A percentile compares a stretch with the other conserved stretches of the same genome.
Evolutionary conservation across 92 coral and sea anemone species (phyloP).

Genomic region (Galaxea fascicularis): DNA sequence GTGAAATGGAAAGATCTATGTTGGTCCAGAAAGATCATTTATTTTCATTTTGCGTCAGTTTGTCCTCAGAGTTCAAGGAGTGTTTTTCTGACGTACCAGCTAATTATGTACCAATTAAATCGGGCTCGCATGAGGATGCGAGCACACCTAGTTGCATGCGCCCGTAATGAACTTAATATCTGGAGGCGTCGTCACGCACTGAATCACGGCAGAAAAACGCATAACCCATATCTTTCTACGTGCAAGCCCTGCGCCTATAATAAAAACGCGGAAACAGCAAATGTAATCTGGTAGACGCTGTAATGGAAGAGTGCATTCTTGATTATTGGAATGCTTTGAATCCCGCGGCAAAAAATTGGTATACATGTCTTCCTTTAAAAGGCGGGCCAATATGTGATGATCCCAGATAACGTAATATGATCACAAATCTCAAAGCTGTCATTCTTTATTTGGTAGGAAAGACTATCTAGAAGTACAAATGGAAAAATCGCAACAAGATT

Average conservation of each 20-base stretch:
- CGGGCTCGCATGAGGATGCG: not conserved
- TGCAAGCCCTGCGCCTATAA: not conserved
- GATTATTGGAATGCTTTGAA: not conserved
- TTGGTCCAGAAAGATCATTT: not conserved
- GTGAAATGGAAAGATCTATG: not conserved
- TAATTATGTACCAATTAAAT: not conserved
- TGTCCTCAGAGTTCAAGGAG: not conserved
- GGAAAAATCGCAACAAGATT: not conserved
- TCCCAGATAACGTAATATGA: not conserved
- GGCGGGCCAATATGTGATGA: not conserved
- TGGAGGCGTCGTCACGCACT: constrained; percentile 2
- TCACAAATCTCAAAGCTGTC: not conserved
- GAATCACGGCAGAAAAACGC: not conserved
- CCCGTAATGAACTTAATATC: not conserved
- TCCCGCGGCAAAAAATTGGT: not conserved
- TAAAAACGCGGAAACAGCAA: not conserved
- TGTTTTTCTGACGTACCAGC: not conserved
- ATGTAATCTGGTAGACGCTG: not conserved
- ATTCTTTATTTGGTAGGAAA: not conserved
- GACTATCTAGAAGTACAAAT: not conserved
- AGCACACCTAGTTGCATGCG: not conserved
- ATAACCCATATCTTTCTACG: not conserved
- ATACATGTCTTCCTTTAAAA: not conserved
- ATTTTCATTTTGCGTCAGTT: not conserved
- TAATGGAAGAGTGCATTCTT: not conserved